Conservation (phyloP, 1,140 invertebrate species). For the Aphelinus certus region DNA sequence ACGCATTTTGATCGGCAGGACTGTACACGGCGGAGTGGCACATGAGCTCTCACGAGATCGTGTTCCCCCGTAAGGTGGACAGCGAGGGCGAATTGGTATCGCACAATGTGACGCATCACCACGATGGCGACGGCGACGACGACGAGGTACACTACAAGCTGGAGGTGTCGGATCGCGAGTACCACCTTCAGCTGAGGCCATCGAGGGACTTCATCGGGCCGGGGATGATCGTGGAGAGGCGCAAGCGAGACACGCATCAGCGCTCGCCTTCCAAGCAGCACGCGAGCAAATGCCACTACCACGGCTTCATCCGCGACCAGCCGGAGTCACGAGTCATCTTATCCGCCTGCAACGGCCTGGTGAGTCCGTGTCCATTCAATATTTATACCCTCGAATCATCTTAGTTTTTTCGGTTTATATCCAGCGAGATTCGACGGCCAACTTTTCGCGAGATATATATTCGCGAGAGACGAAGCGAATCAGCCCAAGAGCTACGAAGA, state of each 20-base stretch:
- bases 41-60: constrained; percentile 65
- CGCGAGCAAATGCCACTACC: constrained; percentile 77
- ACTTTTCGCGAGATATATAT: too few relatives aligned
- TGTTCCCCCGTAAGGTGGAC: constrained; percentile 70
- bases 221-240: constrained; percentile 76
- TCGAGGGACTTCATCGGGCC: constrained; percentile 75
- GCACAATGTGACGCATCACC: constrained; percentile 67
- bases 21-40: constrained; percentile 60
- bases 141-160: constrained; percentile 69
- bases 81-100: constrained; percentile 67
- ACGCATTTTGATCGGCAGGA: constrained; percentile 48
- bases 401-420: too few relatives aligned
- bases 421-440: too few relatives aligned
- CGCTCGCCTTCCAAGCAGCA: constrained; percentile 63
- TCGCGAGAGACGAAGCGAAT: too few relatives aligned
- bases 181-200: constrained; percentile 70
- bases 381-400: constrained; percentile 12
- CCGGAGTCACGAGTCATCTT: constrained; percentile 75
- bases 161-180: constrained; percentile 58
- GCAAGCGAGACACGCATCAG: constrained; percentile 66
- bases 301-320: constrained; percentile 76
- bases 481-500: too few relatives aligned
- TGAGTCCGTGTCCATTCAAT: constrained; percentile 65
- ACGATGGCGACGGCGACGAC: constrained; percentile 46
- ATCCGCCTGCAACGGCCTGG: constrained; percentile 84